Conservation (phyloP, 2,797 vertebrate genomes). For the Neosilurus hyrtlii region DNA sequence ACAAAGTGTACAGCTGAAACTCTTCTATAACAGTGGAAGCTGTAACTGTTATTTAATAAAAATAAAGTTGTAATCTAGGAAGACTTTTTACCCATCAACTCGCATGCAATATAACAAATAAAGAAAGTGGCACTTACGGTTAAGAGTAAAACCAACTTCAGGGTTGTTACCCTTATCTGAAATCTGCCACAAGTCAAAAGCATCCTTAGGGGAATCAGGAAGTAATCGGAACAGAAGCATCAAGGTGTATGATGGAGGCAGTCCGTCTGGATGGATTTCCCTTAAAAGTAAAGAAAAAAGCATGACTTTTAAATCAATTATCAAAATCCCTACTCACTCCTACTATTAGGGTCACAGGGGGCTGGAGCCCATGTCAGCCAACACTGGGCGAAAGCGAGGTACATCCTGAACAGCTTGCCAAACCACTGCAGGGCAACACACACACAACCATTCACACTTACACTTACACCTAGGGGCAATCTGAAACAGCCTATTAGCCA, state of each 20-base stretch:
- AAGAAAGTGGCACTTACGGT: constrained; percentile 81
- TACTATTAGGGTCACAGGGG: too few species aligned
- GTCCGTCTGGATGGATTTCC: constrained; percentile 92
- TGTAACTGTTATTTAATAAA: constrained; percentile 17
- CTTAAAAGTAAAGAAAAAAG: constrained; percentile 66
- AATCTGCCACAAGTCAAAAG: constrained; percentile 98
- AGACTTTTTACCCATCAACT: background rate
- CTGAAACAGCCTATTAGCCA: too few species aligned
- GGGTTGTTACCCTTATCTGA: constrained; percentile 91
- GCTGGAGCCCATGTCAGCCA: too few species aligned
- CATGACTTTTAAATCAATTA: constrained; percentile 6
- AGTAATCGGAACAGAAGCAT: constrained; percentile 92
- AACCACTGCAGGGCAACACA: too few species aligned
- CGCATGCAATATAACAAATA: constrained; percentile 29
- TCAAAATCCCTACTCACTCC: background rate
- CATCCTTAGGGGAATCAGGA: constrained; percentile 83
- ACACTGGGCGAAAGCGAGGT: too few species aligned
- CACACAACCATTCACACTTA: too few species aligned
- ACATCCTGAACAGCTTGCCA: too few species aligned
- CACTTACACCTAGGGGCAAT: too few species aligned
- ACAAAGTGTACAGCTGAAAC: constrained; percentile 25
- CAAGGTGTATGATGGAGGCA: constrained; percentile 91
- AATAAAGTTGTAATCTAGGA: constrained; percentile 3
- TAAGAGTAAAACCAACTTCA: constrained; percentile 89
- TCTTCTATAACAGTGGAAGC: background rate